phyloP scores from a whole-genome alignment of 2,797 vertebrate genomes.

The Apodemus agrarius region DNA sequence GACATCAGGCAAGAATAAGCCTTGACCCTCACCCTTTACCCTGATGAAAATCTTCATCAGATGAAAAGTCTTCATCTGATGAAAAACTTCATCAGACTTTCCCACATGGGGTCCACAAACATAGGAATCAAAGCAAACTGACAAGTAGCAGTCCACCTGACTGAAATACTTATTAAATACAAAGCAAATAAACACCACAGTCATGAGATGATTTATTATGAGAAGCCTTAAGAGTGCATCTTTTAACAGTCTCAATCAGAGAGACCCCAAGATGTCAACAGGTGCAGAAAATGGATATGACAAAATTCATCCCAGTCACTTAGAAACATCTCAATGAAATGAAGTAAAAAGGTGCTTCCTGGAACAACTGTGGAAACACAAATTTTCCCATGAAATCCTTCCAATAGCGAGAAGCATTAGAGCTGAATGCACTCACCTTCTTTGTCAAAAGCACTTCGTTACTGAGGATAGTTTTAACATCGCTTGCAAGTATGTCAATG shows the following conservation, averaged over 20 bases:
- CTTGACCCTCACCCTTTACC: neutral
- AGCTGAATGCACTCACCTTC: neutral
- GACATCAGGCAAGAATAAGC: neutral
- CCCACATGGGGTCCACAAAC: neutral
- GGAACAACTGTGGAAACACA: neutral
- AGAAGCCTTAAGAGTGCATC: no score
- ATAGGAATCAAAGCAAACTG: neutral
- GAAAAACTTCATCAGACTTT: neutral
- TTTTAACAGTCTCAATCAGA: neutral
- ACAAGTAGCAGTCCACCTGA: neutral
- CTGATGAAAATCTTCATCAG: neutral
- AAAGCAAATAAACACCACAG: neutral
- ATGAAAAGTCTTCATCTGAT: no score
- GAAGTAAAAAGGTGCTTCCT: neutral
- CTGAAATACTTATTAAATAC: neutral
- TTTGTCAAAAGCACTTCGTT: neutral
- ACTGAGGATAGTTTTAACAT: slow-evolving; percentile 47
- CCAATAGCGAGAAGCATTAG: neutral
- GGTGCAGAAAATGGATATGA: neutral
- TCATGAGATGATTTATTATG: neutral
- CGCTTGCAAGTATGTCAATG: neutral
- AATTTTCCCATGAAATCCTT: neutral
- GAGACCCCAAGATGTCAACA: neutral
- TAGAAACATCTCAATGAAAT: neutral
- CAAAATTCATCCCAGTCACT: neutral